Conservation (phyloP, 2,113 vertebrate species). For the Dasyornis broadbenti region DNA sequence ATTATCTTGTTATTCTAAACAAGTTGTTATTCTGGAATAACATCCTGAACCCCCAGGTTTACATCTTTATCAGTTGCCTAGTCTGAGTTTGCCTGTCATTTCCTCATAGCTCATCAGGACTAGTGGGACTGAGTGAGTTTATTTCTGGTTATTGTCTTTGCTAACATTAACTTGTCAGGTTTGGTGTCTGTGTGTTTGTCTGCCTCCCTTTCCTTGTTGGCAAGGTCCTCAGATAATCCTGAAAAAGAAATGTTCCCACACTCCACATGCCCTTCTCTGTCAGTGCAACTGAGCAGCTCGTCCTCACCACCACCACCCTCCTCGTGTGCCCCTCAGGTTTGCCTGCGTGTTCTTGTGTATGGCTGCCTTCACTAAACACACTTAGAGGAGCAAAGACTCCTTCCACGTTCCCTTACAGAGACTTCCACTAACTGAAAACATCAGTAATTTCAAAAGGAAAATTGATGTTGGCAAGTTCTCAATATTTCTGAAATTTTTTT, state of each 20-base stretch:
- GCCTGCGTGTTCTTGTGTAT: rapidly evolving
- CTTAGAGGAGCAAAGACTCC: background rate
- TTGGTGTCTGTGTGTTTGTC: background rate
- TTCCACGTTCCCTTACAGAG: background rate
- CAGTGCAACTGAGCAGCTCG: background rate
- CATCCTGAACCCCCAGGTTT: background rate
- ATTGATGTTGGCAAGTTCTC: background rate
- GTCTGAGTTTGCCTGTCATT: background rate
- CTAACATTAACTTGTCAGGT: background rate
- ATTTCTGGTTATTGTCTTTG: background rate
- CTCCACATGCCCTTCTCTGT: background rate
- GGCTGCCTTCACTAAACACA: background rate
- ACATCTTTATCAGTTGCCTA: background rate
- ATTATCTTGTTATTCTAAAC: background rate
- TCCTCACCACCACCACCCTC: background rate
- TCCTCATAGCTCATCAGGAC: background rate
- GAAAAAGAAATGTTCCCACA: background rate
- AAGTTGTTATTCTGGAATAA: background rate
- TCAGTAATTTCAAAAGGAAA: background rate
- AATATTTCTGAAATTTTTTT: background rate
- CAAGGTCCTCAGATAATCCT: background rate
- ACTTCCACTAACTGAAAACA: background rate
- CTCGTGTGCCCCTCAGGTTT: background rate
- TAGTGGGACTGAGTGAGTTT: background rate
- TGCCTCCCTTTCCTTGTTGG: background rate